Evolutionary conservation across 1,140 invertebrate genomes (phyloP), one percentile per base, ranked within the genome.

Genomic region (Mizuhopecten yessoensis): DNA sequence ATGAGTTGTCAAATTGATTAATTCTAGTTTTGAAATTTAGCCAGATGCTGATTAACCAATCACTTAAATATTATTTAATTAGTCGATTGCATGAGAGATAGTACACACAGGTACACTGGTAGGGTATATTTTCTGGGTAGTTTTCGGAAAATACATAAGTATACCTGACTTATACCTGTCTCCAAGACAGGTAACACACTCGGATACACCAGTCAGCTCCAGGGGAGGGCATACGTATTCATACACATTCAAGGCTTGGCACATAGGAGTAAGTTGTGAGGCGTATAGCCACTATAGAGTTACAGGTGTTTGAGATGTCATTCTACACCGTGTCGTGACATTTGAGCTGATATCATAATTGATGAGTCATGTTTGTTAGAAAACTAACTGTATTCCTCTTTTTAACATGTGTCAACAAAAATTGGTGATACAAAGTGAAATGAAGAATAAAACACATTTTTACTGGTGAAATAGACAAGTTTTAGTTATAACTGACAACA

Each of bases 221-320:
- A 75, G 3, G 17, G 57, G 57, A 75, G 23, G n/a, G n/a, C 17
- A 75, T n/a, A n/a, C n/a, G n/a, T n/a, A n/a, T 5, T 5, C 29
- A 75, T 75, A 75, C 1, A 75, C 57, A 75, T 75, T 7, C 1
- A 75, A 75, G 23, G 7, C 29, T 75, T 75, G 57, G 57, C 57
- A 75, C 57, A 75, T 75, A 29, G 57, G 57, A 75, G 57, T n/a
- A 75, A 75, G n/a, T 75, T 75, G 42, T 45, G 17, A 45, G 17
- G 36, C 36, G 3, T 29, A 29, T 75, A 75, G 9, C 15, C 57
- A 29, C 0, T 75, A 75, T 75, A 29, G 57, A 75, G n/a, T 75
- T 75, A 75, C 57, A n/a, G n/a, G 15, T 75, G n/a, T 75, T 75
- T 75, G 0, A 75, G 57, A 75, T 17, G 5, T 75, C 23, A 75